Percentiles rank a stretch among this genome's conserved stretches.
These are phyloP conservation scores for Pedetes capensis DNA, from an alignment of 2,113 vertebrate genomes.

Conservation along the genomic window DNA sequence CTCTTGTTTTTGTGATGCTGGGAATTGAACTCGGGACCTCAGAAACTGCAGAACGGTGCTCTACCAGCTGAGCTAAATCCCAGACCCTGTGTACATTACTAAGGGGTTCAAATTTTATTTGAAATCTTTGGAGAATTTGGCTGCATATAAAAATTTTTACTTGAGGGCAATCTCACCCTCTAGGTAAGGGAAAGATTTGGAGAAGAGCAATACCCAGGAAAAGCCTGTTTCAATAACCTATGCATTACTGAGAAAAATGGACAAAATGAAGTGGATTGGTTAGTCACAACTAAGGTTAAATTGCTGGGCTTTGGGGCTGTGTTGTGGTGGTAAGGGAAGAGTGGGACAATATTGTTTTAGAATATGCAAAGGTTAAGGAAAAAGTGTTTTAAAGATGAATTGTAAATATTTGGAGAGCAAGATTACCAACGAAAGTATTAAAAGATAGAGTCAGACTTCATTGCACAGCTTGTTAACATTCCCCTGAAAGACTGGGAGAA, in stretches of 20 bases:
- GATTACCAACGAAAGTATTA: background rate
- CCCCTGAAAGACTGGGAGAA: background rate
- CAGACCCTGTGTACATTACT: background rate
- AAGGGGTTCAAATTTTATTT: background rate
- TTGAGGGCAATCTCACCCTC: background rate
- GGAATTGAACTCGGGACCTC: too few species aligned
- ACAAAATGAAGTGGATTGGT: background rate
- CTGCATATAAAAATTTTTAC: background rate
- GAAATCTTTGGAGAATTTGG: background rate
- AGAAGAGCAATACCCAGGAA: background rate
- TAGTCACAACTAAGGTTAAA: background rate
- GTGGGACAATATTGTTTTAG: background rate
- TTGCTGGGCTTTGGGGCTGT: background rate
- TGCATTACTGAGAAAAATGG: background rate
- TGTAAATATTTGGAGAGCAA: background rate
- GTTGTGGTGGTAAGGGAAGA: background rate
- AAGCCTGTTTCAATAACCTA: background rate
- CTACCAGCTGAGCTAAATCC: too few species aligned
- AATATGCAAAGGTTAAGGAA: background rate
- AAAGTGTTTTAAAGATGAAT: background rate
- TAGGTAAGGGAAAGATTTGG: background rate
- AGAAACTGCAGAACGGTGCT: too few species aligned
- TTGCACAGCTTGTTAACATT: background rate
- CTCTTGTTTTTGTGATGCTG: too few species aligned
- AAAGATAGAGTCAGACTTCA: background rate